These are phyloP conservation scores for Otocyon megalotis DNA, from an alignment of 2,113 vertebrate genomes.

Conservation along the genomic window DNA sequence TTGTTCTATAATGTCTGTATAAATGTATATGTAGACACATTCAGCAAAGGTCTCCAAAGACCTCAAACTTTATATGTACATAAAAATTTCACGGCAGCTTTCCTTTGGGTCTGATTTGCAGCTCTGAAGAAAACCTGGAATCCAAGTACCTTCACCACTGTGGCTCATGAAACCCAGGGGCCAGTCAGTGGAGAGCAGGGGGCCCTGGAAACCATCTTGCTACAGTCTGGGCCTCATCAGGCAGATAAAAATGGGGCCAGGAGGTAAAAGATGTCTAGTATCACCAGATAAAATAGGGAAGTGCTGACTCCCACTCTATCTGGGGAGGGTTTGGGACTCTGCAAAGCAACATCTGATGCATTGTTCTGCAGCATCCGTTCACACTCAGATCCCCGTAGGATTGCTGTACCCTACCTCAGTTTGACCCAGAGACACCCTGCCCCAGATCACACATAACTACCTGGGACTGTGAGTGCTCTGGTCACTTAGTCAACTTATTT, in stretches of 20 bases:
- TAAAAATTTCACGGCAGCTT: neutral
- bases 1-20: neutral
- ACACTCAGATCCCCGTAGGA: neutral
- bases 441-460: neutral
- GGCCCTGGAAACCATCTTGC: neutral
- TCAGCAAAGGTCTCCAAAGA: neutral
- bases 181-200: neutral
- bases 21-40: neutral
- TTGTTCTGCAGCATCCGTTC: neutral
- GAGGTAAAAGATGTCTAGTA: neutral
- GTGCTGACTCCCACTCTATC: neutral
- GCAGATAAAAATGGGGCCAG: neutral
- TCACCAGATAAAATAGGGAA: neutral
- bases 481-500: neutral
- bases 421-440: neutral
- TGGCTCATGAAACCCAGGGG: neutral
- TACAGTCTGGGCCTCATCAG: neutral
- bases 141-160: neutral
- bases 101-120: neutral
- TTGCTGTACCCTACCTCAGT: neutral
- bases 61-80: neutral
- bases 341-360: neutral
- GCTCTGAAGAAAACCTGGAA: neutral
- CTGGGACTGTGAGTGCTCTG: neutral
- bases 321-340: neutral